phyloP scores from a whole-genome alignment of 1,140 invertebrate species.

The Trachymyrmex septentrionalis region DNA sequence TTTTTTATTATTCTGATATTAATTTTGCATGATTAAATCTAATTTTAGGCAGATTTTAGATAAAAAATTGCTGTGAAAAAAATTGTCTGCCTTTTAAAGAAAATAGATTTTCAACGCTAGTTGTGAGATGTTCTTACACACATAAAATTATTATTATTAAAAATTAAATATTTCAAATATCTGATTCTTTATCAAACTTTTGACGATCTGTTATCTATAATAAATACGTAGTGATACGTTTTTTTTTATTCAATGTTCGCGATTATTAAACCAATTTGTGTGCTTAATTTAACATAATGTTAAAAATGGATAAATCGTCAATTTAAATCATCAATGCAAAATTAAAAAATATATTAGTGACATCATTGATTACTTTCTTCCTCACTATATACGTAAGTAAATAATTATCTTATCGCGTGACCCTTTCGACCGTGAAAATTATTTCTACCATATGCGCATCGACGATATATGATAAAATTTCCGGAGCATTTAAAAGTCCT shows the following conservation, averaged over 20 bases:
- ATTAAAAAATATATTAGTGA: constrained; percentile 8
- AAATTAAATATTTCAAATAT: constrained; percentile 2
- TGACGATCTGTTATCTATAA: not conserved
- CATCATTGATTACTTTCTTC: constrained; percentile 30
- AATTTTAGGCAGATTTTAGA: not conserved
- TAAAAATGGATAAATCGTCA: not conserved
- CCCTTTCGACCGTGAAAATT: constrained; percentile 16
- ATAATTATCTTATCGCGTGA: constrained; percentile 54
- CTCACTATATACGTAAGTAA: constrained; percentile 20
- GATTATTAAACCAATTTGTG: not conserved
- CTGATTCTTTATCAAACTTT: not conserved
- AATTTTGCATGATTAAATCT: not conserved
- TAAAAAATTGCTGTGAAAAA: not conserved
- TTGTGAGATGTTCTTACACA: not conserved
- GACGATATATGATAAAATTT: constrained; percentile 7
- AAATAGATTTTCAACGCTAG: not conserved
- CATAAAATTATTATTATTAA: not conserved
- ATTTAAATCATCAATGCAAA: not conserved
- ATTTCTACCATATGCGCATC: constrained; percentile 38
- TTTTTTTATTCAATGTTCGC: not conserved
- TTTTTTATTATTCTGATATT: not conserved
- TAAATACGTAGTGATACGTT: not conserved
- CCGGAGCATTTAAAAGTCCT: not conserved
- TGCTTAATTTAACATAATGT: not conserved
- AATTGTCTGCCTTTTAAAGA: not conserved